phyloP scores from a whole-genome alignment of 1,140 invertebrate species.

The Lordiphosa stackelbergi region DNA sequence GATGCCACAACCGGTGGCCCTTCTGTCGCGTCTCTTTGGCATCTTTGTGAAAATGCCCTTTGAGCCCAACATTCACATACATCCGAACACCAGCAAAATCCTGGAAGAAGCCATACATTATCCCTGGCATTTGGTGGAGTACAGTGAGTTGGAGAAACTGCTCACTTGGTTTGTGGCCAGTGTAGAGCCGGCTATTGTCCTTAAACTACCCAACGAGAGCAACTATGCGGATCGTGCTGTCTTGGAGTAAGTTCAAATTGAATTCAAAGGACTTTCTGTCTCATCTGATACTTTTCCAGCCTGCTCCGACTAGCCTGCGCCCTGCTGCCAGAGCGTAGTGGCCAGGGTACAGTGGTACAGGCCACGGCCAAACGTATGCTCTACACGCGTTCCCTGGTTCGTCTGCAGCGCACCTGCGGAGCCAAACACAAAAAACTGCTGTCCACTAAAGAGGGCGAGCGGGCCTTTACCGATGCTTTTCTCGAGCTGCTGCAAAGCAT shows the following conservation, averaged over 20 bases:
- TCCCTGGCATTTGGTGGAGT: conserved; percentile 84
- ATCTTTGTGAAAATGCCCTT: conserved; percentile 84
- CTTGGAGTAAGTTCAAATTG: conserved; percentile 71
- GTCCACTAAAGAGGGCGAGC: conserved; percentile 59
- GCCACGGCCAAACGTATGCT: conserved; percentile 64
- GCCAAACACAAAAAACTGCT: conserved; percentile 65
- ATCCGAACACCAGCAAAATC: conserved; percentile 78
- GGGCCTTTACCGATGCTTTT: conserved; percentile 56
- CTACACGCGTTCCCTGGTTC: conserved; percentile 59
- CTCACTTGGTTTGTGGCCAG: conserved; percentile 88
- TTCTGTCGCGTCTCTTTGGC: conserved; percentile 77
- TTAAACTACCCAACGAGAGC: conserved; percentile 77
- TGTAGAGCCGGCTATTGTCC: conserved; percentile 84
- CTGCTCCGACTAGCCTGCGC: conserved; percentile 57
- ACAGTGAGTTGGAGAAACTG: conserved; percentile 82
- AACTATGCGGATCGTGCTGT: conserved; percentile 77
- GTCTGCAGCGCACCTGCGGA: conserved; percentile 54
- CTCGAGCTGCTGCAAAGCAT: conserved; percentile 52
- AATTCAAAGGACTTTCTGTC: not conserved
- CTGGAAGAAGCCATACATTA: conserved; percentile 83
- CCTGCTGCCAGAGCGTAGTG: conserved; percentile 51
- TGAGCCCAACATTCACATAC: conserved; percentile 83
- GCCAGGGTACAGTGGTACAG: conserved; percentile 24
- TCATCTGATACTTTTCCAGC: conserved; percentile 18
- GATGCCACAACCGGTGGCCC: conserved; percentile 73